These are phyloP conservation scores for Heliocidaris tuberculata DNA, from an alignment of 35 echinoderm and acorn worm genomes.

Conservation along the genomic window DNA sequence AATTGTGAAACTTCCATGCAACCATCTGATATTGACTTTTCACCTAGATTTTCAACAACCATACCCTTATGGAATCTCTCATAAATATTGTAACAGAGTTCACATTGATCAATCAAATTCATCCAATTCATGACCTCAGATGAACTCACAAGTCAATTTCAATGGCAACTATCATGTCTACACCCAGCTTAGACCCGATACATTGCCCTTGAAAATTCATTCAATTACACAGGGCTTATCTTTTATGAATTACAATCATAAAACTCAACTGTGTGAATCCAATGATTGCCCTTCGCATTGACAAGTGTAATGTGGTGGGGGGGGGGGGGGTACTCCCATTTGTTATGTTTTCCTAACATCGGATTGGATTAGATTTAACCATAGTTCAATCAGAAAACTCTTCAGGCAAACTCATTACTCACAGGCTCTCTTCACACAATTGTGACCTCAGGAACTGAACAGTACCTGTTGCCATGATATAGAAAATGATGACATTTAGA, in stretches of 20 bases:
- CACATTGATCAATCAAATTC: neutral
- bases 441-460: neutral
- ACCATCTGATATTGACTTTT: neutral
- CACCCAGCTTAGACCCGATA: neutral
- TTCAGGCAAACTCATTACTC: neutral
- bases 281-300: neutral
- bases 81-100: neutral
- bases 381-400: neutral
- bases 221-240: conserved; percentile 2
- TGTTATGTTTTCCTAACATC: neutral
- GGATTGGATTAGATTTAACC: neutral
- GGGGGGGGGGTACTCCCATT: neutral
- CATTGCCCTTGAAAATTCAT: neutral
- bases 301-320: neutral
- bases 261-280: neutral
- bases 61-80: neutral
- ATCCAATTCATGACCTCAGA: neutral
- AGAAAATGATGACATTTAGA: neutral
- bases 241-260: conserved; percentile 13
- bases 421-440: neutral
- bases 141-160: neutral
- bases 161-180: neutral
- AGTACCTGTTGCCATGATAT: neutral
- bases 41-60: neutral
- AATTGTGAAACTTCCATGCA: neutral